Evolutionary conservation across 2,113 vertebrate species (phyloP).

Genomic region (Garra rufa): DNA sequence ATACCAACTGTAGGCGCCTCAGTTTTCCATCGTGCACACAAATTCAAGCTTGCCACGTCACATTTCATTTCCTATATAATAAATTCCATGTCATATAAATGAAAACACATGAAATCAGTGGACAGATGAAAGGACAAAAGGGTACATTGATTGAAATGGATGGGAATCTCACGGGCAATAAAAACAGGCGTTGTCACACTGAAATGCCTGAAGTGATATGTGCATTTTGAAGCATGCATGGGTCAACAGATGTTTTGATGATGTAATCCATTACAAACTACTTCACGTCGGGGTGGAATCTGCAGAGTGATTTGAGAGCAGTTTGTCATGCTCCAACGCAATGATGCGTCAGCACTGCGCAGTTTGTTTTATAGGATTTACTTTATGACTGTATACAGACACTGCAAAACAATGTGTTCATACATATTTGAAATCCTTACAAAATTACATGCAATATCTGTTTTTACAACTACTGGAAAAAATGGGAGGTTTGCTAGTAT

Average conservation of each 20-base stretch:
- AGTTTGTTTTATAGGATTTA: slow-evolving; percentile 23
- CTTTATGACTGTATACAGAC: not conserved
- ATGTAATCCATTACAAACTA: slow-evolving; percentile 52
- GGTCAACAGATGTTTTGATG: slow-evolving; percentile 63
- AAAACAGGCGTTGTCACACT: slow-evolving; percentile 58
- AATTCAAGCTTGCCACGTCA: not conserved
- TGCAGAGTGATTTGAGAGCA: slow-evolving; percentile 28
- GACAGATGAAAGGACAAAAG: slow-evolving; percentile 38
- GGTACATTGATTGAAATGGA: slow-evolving; percentile 25
- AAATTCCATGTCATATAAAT: not conserved
- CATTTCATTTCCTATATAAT: not conserved
- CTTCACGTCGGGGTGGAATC: slow-evolving; percentile 49
- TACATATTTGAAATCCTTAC: not conserved
- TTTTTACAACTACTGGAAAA: not conserved
- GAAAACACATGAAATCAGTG: slow-evolving; percentile 17
- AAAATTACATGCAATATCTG: slow-evolving; percentile 2
- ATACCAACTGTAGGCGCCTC: not conserved
- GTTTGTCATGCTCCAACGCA: slow-evolving; percentile 27
- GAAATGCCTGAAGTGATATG: slow-evolving; percentile 50
- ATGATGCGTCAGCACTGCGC: slow-evolving; percentile 7
- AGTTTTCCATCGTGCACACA: not conserved
- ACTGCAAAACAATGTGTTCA: slow-evolving; percentile 9
- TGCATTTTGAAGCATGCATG: slow-evolving; percentile 49
- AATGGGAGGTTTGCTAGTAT: not conserved
- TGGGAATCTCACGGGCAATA: slow-evolving; percentile 49